Evolutionary conservation across 2,888 invertebrate genomes (phyloP), one percentile per base, ranked within the genome.

Genomic region (Eupithecia exiguata): DNA sequence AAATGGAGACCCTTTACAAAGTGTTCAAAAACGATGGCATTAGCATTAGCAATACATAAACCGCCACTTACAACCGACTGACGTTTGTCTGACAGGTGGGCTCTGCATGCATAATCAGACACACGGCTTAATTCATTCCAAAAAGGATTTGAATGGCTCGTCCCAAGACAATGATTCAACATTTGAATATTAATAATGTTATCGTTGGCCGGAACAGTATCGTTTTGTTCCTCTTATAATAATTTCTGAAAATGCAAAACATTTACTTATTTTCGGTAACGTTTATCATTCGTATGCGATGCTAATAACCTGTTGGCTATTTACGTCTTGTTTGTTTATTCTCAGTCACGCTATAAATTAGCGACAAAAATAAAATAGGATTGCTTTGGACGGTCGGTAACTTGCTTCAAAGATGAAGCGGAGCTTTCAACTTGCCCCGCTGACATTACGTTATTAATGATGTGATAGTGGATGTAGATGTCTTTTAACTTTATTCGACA

Each of bases 281-380:
- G 67, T 71, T 71, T 83, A 83, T 81, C 79, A 81, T 78, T 75
- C 70, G 74, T 77, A 70, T 69, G 67, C 71, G 74, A 83, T 82
- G 81, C 74, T 81, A 84, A 83, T 83, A 80, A 80, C 75, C 77
- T 77, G 79, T 74, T 69, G 74, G 79, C 81, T 84, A 85, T 84
- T 83, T 80, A 78, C 72, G 80, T 81, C 80, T 74, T 82, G 79
- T 81, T 81, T 81, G 81, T 79, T 80, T 82, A 83, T 79, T 79
- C 78, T 78, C 81, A 79, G 86, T 83, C 83, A 84, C 82, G 85
- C 84, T 86, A 88, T 91, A 90, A 90, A 91, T 89, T 90, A 87
- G 88, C 87, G 86, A 89, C 89, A 82, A 84, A 91, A 91, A 90
- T 89, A 90, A 89, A 88, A 85, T 88, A 86, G 84, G 87, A 84